These are phyloP conservation scores for Microchirus variegatus DNA, from an alignment of 2,797 vertebrate genomes.

Conservation along the genomic window DNA sequence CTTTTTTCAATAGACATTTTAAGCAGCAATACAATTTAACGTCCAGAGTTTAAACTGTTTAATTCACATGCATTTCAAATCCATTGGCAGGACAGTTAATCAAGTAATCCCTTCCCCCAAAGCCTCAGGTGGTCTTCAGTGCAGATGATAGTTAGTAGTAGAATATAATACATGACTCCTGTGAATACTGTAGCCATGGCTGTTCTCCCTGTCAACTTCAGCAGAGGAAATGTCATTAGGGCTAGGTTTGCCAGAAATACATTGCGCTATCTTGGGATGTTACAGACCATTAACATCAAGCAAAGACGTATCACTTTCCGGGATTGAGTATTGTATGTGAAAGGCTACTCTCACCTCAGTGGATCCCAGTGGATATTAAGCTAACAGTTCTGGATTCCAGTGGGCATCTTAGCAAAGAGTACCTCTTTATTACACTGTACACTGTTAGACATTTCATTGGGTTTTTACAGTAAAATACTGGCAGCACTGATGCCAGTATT, in stretches of 20 bases:
- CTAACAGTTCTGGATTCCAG: slow-evolving; percentile 65
- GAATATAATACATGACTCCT: slow-evolving; percentile 54
- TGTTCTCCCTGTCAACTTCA: slow-evolving; percentile 56
- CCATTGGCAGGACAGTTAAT: not conserved
- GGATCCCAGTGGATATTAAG: slow-evolving; percentile 74
- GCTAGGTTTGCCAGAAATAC: slow-evolving; percentile 49
- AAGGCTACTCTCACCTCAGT: slow-evolving; percentile 69
- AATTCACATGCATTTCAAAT: not conserved
- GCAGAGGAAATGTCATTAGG: slow-evolving; percentile 62
- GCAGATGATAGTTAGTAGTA: slow-evolving; percentile 31
- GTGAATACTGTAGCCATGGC: slow-evolving; percentile 42
- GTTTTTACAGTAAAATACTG: too few relatives aligned
- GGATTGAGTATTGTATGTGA: slow-evolving; percentile 61
- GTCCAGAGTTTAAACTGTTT: too few relatives aligned
- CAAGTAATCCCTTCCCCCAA: not conserved
- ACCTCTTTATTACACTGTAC: slow-evolving; percentile 63
- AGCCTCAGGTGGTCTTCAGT: slow-evolving; percentile 50
- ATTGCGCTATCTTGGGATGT: slow-evolving; percentile 61
- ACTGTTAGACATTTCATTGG: too few relatives aligned
- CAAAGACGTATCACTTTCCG: slow-evolving; percentile 65
- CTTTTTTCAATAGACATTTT: too few relatives aligned
- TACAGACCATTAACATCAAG: slow-evolving; percentile 69
- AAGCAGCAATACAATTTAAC: too few relatives aligned
- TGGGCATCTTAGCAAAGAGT: slow-evolving; percentile 64
- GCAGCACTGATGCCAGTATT: too few relatives aligned